Percentiles rank a stretch among this genome's conserved stretches.
Conservation (phyloP, 2,113 vertebrate species). For the Edolisoma coerulescens region DNA sequence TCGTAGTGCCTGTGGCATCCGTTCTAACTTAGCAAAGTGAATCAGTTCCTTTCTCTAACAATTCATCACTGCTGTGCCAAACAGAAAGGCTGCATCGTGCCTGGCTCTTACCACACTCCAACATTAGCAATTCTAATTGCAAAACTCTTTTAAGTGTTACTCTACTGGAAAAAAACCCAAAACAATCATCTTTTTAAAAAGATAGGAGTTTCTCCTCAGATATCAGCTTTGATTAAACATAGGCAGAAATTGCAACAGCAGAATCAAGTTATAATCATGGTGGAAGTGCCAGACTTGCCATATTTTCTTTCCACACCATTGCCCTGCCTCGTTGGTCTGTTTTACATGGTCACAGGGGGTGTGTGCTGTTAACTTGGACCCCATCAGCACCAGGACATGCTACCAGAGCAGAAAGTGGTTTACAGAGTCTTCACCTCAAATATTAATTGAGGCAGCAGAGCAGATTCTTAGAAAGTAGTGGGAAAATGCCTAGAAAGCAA, state of each 20-base stretch:
- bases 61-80: slow-evolving; percentile 4
- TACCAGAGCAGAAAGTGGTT: not conserved
- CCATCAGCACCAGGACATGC: not conserved
- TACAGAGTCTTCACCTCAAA: not conserved
- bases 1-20: not conserved
- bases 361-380: not conserved
- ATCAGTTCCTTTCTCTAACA: slow-evolving; percentile 46
- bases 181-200: not conserved
- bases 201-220: not conserved
- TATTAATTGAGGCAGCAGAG: not conserved
- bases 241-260: not conserved
- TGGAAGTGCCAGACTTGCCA: not conserved
- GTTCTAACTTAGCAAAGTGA: slow-evolving; percentile 50
- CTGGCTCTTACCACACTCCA: not conserved
- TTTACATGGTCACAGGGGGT: not conserved
- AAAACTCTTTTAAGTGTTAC: slow-evolving; percentile 13
- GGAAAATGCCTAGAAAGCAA: not conserved
- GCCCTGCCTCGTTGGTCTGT: not conserved
- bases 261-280: not conserved
- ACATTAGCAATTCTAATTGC: slow-evolving; percentile 41
- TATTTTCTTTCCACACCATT: not conserved
- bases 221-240: not conserved
- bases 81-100: not conserved
- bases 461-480: not conserved
- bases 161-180: not conserved